Conservation (phyloP, 2,888 invertebrate genomes). For the Hartigia nigra region DNA sequence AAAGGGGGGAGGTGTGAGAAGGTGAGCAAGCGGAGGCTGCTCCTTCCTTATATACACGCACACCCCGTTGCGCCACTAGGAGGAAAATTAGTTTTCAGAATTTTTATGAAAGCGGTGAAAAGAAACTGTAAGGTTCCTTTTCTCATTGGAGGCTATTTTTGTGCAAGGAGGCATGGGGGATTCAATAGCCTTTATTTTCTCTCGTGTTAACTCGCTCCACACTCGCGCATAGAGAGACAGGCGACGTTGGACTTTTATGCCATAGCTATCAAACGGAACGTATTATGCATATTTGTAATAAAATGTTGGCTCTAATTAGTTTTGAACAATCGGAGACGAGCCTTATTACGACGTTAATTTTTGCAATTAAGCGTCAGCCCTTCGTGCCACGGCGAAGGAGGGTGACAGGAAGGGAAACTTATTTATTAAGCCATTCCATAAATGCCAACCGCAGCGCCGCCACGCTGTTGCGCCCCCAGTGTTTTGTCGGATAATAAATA, state of each 20-base stretch:
- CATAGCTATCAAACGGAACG: conserved; percentile 9
- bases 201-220: conserved; percentile 52
- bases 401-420: conserved; percentile 11
- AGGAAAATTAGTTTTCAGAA: conserved; percentile 66
- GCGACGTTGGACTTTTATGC: conserved; percentile 13
- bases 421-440: conserved; percentile 20
- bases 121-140: conserved; percentile 63
- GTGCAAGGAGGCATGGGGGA: conserved; percentile 49
- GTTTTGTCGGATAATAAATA: not conserved
- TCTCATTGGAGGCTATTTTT: conserved; percentile 65
- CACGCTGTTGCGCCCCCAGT: not conserved
- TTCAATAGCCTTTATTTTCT: conserved; percentile 64
- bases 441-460: not conserved
- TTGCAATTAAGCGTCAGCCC: conserved; percentile 52
- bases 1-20: conserved; percentile 18
- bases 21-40: conserved; percentile 34
- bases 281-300: conserved; percentile 2
- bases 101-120: conserved; percentile 64
- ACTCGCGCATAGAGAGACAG: conserved; percentile 21
- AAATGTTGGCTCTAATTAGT: conserved; percentile 53
- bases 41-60: conserved; percentile 28
- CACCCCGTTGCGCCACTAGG: conserved; percentile 45
- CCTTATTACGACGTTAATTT: conserved; percentile 47
- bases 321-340: conserved; percentile 50
- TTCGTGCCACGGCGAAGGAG: not conserved